Evolutionary conservation across 2,113 vertebrate genomes (phyloP).

Genomic region (Etheostoma spectabile): DNA sequence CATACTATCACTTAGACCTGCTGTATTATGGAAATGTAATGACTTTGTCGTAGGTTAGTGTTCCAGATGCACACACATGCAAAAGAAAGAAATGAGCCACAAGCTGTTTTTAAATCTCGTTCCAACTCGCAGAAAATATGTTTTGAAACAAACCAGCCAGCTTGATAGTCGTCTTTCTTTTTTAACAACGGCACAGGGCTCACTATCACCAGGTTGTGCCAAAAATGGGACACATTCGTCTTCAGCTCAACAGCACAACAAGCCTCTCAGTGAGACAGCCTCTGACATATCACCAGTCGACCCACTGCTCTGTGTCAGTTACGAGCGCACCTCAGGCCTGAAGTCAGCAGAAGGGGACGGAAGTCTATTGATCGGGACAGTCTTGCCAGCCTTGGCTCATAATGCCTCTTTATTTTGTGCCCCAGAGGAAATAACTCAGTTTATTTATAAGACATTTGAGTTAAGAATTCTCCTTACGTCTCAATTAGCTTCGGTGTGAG

Average conservation of each 20-base stretch:
- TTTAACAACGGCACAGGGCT: not conserved
- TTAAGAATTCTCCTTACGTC: constrained; percentile 32
- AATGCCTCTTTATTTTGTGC: constrained; percentile 34
- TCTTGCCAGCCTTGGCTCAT: constrained; percentile 50
- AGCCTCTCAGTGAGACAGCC: constrained; percentile 1
- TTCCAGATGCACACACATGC: not conserved
- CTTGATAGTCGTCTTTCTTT: not conserved
- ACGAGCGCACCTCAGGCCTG: constrained; percentile 37
- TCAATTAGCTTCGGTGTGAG: constrained; percentile 11
- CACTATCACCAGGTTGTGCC: not conserved
- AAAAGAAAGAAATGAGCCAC: not conserved
- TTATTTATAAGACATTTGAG: constrained; percentile 54
- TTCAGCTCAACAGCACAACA: constrained; percentile 3
- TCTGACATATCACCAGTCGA: constrained; percentile 27
- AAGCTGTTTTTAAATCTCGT: not conserved
- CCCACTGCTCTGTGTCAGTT: constrained; percentile 16
- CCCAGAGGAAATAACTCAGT: constrained; percentile 43
- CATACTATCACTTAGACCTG: not conserved
- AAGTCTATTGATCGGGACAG: constrained; percentile 42
- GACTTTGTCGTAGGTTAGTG: too few species aligned
- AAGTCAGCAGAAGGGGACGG: constrained; percentile 42
- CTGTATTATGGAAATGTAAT: not conserved
- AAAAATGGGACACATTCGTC: not conserved
- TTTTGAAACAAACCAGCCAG: not conserved
- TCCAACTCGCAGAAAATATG: not conserved